Evolutionary conservation across 2,888 invertebrate species (phyloP), one percentile per base, ranked within the genome.

Genomic region (Melanophora roralis): DNA sequence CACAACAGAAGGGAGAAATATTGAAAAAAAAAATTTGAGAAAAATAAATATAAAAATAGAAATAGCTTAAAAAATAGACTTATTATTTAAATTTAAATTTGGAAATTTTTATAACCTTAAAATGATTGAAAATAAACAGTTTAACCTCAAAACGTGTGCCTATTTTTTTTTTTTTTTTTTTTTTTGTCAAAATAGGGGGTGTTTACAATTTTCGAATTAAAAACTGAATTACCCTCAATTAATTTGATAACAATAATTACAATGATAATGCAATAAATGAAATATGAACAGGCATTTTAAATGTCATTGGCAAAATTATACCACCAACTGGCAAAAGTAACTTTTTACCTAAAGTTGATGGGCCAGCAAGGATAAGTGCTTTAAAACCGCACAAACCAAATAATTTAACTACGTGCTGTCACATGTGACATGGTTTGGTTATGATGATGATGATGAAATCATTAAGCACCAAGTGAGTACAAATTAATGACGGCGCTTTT

Each of bases 221-320:
- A 36, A 76, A 64, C 14, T 43, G 69, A 81, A 85, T 86, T 85
- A 84, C 79, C 84, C 81, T 85, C 85, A 86, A 85, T 88, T 87
- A 86, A 86, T 85, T 87, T 83, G 75, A 71, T 78, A 72, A 82
- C 80, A 64, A 74, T 79, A 78, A 81, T 80, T 72, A 73, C 60
- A 73, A 75, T 75, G 68, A 78, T 81, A 78, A 75, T 65, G 78
- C 78, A 78, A 49, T 59, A 78, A 78, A 62, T 71, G 67, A 72
- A 76, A 57, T 76, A 64, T 76, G 72, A 79, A 73, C 72, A 76
- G 72, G 64, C 55, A 60, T 55, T 77, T 74, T 65, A 65, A 59
- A 60, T 79, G 72, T 59, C 72, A 76, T 64, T 76, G 71, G 72
- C 57, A 72, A 76, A 72, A 67, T 49, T 43, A 32, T 38, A 59